These are phyloP conservation scores for Pelagia noctiluca DNA, from an alignment of 30 jellyfish, hydroid and myxozoan species.

Conservation along the genomic window DNA sequence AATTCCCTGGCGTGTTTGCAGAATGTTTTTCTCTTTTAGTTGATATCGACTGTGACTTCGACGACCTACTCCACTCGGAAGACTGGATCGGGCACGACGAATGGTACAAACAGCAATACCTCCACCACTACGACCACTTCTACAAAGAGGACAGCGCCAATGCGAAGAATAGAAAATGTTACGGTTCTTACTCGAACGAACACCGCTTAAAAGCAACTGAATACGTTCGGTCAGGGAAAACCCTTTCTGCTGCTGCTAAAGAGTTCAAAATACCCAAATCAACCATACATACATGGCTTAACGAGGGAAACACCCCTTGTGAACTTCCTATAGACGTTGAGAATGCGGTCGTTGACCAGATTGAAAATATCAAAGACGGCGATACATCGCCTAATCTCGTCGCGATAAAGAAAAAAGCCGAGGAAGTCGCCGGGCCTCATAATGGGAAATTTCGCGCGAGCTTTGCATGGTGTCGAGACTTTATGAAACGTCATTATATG, in stretches of 20 bases:
- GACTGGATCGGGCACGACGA: conserved; percentile 86
- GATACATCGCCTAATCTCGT: conserved; percentile 57
- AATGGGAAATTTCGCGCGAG: conserved; percentile 73
- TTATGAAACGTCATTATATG: conserved; percentile 76
- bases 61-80: conserved; percentile 71
- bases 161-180: conserved; percentile 55
- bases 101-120: conserved; percentile 84
- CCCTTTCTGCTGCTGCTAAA: conserved; percentile 74
- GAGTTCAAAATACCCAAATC: conserved; percentile 78
- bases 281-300: conserved; percentile 79
- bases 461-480: conserved; percentile 84
- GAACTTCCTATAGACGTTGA: conserved; percentile 75
- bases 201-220: conserved; percentile 76
- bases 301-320: conserved; percentile 71
- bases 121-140: conserved; percentile 58
- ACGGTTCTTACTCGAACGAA: conserved; percentile 76
- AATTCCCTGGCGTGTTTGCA: too few species aligned
- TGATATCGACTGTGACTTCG: conserved; percentile 52
- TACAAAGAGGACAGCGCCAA: conserved; percentile 35
- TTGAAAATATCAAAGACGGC: conserved; percentile 66
- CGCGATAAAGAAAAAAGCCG: conserved; percentile 64
- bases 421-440: conserved; percentile 75
- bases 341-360: conserved; percentile 52
- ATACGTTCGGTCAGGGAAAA: conserved; percentile 64
- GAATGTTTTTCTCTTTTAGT: conserved; percentile 25